A percentile compares a stretch with the other conserved stretches of the same genome.
Conservation (phyloP, 2,888 invertebrate genomes). For the Nemoura dubitans region DNA sequence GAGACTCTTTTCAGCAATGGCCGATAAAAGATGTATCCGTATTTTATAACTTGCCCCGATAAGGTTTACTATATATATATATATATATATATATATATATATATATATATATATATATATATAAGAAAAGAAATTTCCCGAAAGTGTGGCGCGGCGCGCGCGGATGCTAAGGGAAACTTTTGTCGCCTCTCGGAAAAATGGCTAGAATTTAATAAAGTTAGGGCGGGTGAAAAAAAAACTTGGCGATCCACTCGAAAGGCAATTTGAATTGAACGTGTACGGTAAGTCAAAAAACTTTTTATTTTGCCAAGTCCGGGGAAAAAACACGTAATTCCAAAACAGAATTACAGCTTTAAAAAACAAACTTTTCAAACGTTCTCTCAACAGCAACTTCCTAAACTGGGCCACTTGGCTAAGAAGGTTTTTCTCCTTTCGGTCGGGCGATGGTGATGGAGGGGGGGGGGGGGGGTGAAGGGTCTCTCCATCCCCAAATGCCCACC, state of each 20-base stretch:
- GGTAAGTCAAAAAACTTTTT: constrained; percentile 39
- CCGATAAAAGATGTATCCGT: constrained; percentile 28
- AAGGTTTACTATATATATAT: too few species aligned
- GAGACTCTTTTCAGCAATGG: constrained; percentile 8
- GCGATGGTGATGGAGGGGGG: too few species aligned
- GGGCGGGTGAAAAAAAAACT: constrained; percentile 28
- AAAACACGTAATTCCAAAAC: constrained; percentile 43
- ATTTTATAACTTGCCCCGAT: constrained; percentile 22
- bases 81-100: neutral
- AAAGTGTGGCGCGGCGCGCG: neutral
- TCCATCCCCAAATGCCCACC: neutral
- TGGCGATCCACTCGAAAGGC: constrained; percentile 44
- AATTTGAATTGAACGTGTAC: constrained; percentile 48
- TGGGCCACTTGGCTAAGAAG: constrained; percentile 46
- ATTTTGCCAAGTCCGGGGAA: neutral
- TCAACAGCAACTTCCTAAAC: constrained; percentile 39
- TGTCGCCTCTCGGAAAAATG: constrained; percentile 38
- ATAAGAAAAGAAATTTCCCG: constrained; percentile 14
- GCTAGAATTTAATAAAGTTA: constrained; percentile 42
- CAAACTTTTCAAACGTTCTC: constrained; percentile 42
- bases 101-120: neutral
- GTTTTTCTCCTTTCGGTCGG: constrained; percentile 18
- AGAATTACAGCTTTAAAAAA: constrained; percentile 40
- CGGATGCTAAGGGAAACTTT: constrained; percentile 3
- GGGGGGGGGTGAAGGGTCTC: neutral